Percentiles rank a stretch among this genome's conserved stretches.
Evolutionary conservation across 1,140 invertebrate genomes (phyloP).

Genomic region (Philopotamus ludificatus): DNA sequence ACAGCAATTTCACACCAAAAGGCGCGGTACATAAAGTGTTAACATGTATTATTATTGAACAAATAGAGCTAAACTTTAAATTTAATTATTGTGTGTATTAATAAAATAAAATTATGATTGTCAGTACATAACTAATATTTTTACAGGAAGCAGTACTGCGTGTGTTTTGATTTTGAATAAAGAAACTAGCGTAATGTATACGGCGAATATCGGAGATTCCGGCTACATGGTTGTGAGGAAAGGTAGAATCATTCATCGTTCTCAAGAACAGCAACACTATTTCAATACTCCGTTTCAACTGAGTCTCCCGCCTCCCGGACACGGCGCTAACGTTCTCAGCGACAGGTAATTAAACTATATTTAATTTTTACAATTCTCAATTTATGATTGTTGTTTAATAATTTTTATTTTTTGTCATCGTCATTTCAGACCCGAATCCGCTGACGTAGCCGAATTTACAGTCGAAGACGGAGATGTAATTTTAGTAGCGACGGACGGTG

Average conservation of each 20-base stretch:
- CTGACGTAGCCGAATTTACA: slow-evolving; percentile 85
- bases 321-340: slow-evolving; percentile 79
- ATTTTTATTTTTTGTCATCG: too few species aligned
- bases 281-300: slow-evolving; percentile 98
- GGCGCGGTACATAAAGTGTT: too few species aligned
- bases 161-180: slow-evolving; percentile 92
- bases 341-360: slow-evolving; percentile 66
- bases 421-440: slow-evolving; percentile 77
- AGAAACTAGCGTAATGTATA: slow-evolving; percentile 84
- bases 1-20: too few species aligned
- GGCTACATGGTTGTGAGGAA: slow-evolving; percentile 91
- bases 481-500: slow-evolving; percentile 93
- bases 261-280: slow-evolving; percentile 96
- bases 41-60: too few species aligned
- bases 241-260: slow-evolving; percentile 84
- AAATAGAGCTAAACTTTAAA: too few species aligned
- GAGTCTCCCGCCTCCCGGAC: slow-evolving; percentile 86
- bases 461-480: slow-evolving; percentile 95
- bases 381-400: neutral
- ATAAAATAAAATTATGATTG: neutral
- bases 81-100: too few species aligned
- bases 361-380: neutral
- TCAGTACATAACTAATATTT: slow-evolving; percentile 31
- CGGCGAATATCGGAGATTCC: slow-evolving; percentile 98
- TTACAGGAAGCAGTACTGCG: slow-evolving; percentile 91